A percentile compares a stretch with the other conserved stretches of the same genome.
phyloP scores from a whole-genome alignment of 2,888 invertebrate species.

The Venusia cambrica region DNA sequence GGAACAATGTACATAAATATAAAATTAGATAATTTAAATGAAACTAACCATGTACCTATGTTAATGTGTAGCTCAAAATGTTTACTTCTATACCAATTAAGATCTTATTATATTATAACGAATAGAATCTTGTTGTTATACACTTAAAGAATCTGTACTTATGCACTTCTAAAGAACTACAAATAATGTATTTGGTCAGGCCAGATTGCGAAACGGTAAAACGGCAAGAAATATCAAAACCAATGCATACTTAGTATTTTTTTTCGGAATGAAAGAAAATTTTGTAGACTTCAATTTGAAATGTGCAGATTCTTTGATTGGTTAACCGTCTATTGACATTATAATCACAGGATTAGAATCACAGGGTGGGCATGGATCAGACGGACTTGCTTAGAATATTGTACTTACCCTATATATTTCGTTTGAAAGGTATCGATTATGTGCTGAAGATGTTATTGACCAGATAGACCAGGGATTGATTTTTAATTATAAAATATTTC shows the following conservation, averaged over 20 bases:
- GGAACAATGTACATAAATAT: constrained; percentile 75
- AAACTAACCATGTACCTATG: constrained; percentile 55
- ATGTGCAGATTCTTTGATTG: constrained; percentile 45
- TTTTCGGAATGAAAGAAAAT: no score
- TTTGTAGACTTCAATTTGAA: no score
- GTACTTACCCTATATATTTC: background rate
- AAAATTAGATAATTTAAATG: constrained; percentile 50
- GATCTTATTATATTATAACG: constrained; percentile 55
- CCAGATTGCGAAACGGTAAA: no score
- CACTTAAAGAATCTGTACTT: constrained; percentile 35
- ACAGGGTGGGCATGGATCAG: constrained; percentile 59
- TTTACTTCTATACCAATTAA: constrained; percentile 58
- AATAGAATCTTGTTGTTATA: constrained; percentile 46
- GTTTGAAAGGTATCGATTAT: no score
- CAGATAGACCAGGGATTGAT: no score
- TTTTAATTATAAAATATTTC: no score
- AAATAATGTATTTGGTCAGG: no score
- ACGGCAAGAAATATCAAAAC: no score
- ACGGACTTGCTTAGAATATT: constrained; percentile 24
- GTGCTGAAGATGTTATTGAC: no score
- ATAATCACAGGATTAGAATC: constrained; percentile 67
- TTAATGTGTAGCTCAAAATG: constrained; percentile 69
- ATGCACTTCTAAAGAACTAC: no score
- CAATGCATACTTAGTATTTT: no score
- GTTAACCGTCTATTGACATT: constrained; percentile 49